phyloP scores from a whole-genome alignment of 1,140 invertebrate genomes.

The Propsilocerus akamusi region DNA sequence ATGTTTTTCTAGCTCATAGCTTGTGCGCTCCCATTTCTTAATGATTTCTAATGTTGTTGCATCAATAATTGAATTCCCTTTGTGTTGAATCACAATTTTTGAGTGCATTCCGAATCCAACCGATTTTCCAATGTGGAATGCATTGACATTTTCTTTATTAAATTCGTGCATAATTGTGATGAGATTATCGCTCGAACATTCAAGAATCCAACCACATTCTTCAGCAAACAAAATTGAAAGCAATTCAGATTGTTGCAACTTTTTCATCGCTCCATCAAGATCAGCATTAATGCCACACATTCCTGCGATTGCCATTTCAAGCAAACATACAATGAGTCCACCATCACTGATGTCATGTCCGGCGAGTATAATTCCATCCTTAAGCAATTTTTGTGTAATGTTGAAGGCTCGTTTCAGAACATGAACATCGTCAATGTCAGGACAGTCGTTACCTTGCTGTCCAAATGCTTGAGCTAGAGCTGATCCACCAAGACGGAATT shows the following conservation, averaged over 20 bases:
- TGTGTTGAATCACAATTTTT: slow-evolving; percentile 37
- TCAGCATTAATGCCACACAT: slow-evolving; percentile 59
- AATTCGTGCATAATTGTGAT: slow-evolving; percentile 41
- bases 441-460: slow-evolving; percentile 61
- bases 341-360: slow-evolving; percentile 97
- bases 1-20: slow-evolving; percentile 67
- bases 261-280: slow-evolving; percentile 29
- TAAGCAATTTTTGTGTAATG: slow-evolving; percentile 63
- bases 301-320: slow-evolving; percentile 94
- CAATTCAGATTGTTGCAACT: slow-evolving; percentile 19
- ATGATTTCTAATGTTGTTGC: slow-evolving; percentile 45
- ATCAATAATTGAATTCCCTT: slow-evolving; percentile 37
- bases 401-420: slow-evolving; percentile 57
- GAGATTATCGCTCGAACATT: slow-evolving; percentile 40
- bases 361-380: slow-evolving; percentile 52
- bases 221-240: slow-evolving; percentile 68
- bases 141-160: slow-evolving; percentile 35
- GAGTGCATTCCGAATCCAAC: slow-evolving; percentile 45
- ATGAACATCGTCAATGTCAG: slow-evolving; percentile 57
- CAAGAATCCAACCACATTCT: slow-evolving; percentile 83
- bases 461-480: slow-evolving; percentile 79
- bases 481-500: slow-evolving; percentile 67
- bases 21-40: slow-evolving; percentile 88
- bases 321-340: slow-evolving; percentile 68
- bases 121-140: slow-evolving; percentile 51